Evolutionary conservation across 2,888 invertebrate genomes (phyloP).

Genomic region (Tiliacea citrago): DNA sequence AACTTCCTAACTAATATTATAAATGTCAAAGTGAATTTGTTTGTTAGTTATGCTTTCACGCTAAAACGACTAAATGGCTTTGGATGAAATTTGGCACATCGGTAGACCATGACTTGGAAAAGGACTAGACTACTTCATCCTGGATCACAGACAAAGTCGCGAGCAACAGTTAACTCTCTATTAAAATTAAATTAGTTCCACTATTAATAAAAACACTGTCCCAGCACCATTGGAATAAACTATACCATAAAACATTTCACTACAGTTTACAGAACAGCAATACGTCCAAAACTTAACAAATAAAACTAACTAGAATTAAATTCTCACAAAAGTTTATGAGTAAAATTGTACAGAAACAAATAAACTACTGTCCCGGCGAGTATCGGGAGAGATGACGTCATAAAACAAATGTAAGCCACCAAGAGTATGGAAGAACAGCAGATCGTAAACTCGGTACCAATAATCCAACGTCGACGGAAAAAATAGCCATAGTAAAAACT

Average conservation of each 20-base stretch:
- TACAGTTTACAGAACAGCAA: constrained; percentile 44
- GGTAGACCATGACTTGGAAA: no score
- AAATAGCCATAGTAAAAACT: constrained; percentile 91
- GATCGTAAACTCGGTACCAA: constrained; percentile 88
- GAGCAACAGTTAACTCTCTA: no score
- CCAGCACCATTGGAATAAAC: constrained; percentile 21
- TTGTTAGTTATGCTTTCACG: no score
- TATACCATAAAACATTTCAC: constrained; percentile 57
- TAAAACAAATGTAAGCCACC: constrained; percentile 86
- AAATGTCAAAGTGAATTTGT: no score
- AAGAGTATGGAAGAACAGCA: constrained; percentile 76
- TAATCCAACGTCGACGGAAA: constrained; percentile 89
- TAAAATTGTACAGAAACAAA: constrained; percentile 62
- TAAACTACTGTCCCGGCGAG: constrained; percentile 70
- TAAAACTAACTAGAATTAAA: constrained; percentile 64
- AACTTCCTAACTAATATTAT: no score
- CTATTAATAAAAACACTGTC: no score
- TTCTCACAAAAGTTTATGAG: constrained; percentile 61
- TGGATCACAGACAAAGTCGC: no score
- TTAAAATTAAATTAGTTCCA: no score
- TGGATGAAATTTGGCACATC: no score
- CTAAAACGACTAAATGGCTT: no score
- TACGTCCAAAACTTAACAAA: constrained; percentile 54
- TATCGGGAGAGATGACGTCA: constrained; percentile 76
- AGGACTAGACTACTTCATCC: no score